phyloP scores from a whole-genome alignment of 1,140 invertebrate genomes.

The Luehdorfia chinensis region DNA sequence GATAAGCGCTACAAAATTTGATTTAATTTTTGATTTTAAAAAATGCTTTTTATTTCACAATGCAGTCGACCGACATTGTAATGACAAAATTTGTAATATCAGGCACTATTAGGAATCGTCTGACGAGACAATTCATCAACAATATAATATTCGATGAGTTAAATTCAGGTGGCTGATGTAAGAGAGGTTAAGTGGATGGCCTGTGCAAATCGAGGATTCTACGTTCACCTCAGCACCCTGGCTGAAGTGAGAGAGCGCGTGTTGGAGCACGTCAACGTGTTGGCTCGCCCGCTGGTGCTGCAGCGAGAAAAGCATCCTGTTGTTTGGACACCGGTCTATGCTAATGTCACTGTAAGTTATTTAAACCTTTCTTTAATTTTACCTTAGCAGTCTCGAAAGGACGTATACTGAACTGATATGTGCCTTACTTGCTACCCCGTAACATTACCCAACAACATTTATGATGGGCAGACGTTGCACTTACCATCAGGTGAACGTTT shows the following conservation, averaged over 20 bases:
- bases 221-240: slow-evolving; percentile 93
- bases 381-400: too few relatives aligned
- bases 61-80: slow-evolving; percentile 13
- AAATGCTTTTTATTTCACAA: slow-evolving; percentile 15
- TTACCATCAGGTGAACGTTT: too few relatives aligned
- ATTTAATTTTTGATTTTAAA: slow-evolving; percentile 6
- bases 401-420: too few relatives aligned
- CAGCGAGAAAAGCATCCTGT: slow-evolving; percentile 87
- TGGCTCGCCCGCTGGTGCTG: slow-evolving; percentile 92
- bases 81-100: neutral
- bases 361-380: neutral
- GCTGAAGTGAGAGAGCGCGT: slow-evolving; percentile 97
- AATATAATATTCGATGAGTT: slow-evolving; percentile 1
- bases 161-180: slow-evolving; percentile 81
- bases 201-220: slow-evolving; percentile 95
- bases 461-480: too few relatives aligned
- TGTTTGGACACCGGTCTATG: slow-evolving; percentile 95
- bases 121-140: neutral
- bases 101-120: slow-evolving; percentile 1
- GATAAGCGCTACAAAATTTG: slow-evolving; percentile 10
- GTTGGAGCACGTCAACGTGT: slow-evolving; percentile 93
- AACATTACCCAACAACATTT: too few relatives aligned
- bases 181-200: slow-evolving; percentile 97
- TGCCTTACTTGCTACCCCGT: too few relatives aligned
- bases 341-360: slow-evolving; percentile 87